Conservation (phyloP, 2,888 invertebrate species). For the Crepidodera aurea region DNA sequence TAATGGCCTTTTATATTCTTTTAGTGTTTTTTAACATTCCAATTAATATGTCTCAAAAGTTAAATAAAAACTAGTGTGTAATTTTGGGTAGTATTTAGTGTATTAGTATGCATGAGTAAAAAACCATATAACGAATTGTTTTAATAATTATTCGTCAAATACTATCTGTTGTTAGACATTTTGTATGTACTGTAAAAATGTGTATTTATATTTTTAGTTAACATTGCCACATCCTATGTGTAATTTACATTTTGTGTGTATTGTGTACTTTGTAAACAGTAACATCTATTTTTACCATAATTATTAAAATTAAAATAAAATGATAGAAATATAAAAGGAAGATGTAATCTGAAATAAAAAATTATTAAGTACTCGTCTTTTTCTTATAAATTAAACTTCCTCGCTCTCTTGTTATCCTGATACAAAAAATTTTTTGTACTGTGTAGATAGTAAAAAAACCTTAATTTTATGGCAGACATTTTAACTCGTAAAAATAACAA, state of each 20-base stretch:
- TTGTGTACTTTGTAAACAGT: neutral
- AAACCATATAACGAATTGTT: neutral
- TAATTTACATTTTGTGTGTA: neutral
- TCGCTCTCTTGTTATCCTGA: too few relatives aligned
- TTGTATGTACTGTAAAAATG: neutral
- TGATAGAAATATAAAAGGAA: neutral
- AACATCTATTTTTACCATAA: neutral
- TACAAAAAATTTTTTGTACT: too few relatives aligned
- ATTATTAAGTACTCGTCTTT: neutral
- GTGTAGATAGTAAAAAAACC: too few relatives aligned
- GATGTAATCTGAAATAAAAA: constrained; percentile 1
- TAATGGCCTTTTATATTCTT: neutral
- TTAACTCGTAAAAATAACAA: too few relatives aligned
- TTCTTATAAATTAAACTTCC: too few relatives aligned
- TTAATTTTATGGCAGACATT: too few relatives aligned
- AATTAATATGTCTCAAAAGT: neutral
- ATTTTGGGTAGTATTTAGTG: neutral
- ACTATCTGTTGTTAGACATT: neutral
- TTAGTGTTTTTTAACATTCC: constrained; percentile 19
- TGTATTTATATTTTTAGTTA: neutral
- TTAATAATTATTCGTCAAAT: too few relatives aligned
- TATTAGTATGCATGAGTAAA: neutral
- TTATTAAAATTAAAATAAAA: neutral
- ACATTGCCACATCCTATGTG: neutral
- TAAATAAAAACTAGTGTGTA: neutral